These are phyloP conservation scores for Charina bottae DNA, from an alignment of 2,113 vertebrate species.

Conservation along the genomic window DNA sequence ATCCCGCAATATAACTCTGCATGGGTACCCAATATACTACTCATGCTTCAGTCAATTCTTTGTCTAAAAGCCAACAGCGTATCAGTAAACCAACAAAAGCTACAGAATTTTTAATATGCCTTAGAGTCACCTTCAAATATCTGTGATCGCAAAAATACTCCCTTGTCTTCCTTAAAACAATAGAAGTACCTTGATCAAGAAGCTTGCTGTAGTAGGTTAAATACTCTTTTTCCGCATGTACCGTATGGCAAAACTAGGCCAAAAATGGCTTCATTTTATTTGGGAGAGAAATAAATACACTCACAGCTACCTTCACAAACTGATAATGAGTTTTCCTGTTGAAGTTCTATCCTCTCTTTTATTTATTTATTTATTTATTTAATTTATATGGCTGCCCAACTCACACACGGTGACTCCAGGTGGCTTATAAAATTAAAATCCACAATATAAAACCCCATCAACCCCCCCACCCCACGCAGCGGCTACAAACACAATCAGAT, in stretches of 20 bases:
- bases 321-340: too few species aligned
- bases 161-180: neutral
- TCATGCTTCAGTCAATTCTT: neutral
- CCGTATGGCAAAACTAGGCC: neutral
- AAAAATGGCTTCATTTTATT: neutral
- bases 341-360: too few species aligned
- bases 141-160: neutral
- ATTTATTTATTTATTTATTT: too few species aligned
- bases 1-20: fast-evolving
- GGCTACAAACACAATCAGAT: too few species aligned
- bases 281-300: too few species aligned
- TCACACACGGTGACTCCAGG: too few species aligned
- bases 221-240: neutral
- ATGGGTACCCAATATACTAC: neutral
- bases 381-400: too few species aligned
- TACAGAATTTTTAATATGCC: neutral
- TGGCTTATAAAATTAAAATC: too few species aligned
- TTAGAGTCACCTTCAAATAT: neutral
- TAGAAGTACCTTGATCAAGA: neutral
- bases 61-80: neutral
- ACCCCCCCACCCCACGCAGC: too few species aligned
- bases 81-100: neutral
- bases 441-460: too few species aligned
- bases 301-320: too few species aligned
- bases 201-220: too few species aligned